Base-by-base conservation (phyloP, 2,797 vertebrate species). In the Danionella dracula region DNA sequence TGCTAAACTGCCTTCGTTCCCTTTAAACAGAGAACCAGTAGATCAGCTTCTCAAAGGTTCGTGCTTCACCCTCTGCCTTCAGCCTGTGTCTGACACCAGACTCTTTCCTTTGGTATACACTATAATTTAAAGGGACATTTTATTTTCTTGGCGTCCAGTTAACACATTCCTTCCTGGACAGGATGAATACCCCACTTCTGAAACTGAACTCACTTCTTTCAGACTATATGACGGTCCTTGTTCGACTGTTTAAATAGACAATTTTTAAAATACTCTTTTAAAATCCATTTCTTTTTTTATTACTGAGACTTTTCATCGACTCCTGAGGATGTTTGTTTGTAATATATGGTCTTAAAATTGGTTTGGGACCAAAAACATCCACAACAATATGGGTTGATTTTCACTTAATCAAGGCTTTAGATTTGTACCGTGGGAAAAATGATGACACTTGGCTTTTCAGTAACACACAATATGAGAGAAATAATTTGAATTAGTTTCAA, bases 111-210 rank as follows among this genome's bases (percentile, higher is more conserved):
- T 21, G 37, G 23, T 23, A 13, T 38, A 37, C 49, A 41, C 12
- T 16, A 15, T 42, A 29, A 27, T 4, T 45, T 55, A 3, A 49
- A 6, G n/a, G 12, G n/a, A 40, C 42, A 23, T 53, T 51, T 35
- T 3, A 9, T 49, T 64, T 42, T 4, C 51, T 55, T 34, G 11
- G 23, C 55, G 21, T 68, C 50, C 68, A 42, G 27, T 40, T 48
- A 51, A 46, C 50, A 10, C 70, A 38, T 65, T 75, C 49, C 68
- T 75, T 72, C 51, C 72, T 46, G 35, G 27, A 57, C 21, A 5
- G 34, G 15, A 64, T 50, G 19, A 29, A 13, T n/a, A 35, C 32
- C 3, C 23, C 17, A 23, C 61, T 45, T 65, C 12, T 21, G 15
- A 71, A 31, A 12, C 38, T 32, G 2, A 68, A 35, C 29, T 68